Conservation (phyloP, 2,888 invertebrate genomes). For the Ophonus ardosiacus region DNA sequence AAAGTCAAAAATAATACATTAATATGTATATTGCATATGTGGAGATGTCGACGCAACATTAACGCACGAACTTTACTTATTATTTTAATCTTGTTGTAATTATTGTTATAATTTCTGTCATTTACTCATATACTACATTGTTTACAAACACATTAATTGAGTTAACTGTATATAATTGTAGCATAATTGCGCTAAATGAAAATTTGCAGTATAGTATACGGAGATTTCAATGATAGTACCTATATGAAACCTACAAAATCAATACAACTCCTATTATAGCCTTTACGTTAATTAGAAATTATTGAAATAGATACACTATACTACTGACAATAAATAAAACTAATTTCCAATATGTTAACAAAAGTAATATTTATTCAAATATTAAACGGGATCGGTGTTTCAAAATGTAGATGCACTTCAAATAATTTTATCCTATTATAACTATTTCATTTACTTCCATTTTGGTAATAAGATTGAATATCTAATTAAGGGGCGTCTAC, state of each 20-base stretch:
- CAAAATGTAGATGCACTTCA: no score
- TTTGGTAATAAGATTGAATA: no score
- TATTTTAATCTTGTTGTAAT: not conserved
- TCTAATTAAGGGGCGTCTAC: no score
- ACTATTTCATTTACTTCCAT: no score
- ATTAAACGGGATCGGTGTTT: no score
- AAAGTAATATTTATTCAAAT: no score
- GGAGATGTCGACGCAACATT: not conserved
- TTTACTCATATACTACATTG: not conserved
- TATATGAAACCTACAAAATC: not conserved
- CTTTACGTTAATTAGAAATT: not conserved
- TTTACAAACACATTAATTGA: not conserved
- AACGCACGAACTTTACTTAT: not conserved
- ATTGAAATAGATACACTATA: not conserved
- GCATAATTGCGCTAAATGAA: not conserved
- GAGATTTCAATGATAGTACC: not conserved
- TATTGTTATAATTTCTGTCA: not conserved
- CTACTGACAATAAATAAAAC: no score
- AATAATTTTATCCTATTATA: no score
- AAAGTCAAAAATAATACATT: not conserved
- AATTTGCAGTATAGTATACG: not conserved
- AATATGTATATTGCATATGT: not conserved
- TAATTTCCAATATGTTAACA: no score
- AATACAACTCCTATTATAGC: not conserved
- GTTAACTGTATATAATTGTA: not conserved